Base-by-base conservation (phyloP, 2,888 invertebrate species). In the Drosophila buzzatii region DNA sequence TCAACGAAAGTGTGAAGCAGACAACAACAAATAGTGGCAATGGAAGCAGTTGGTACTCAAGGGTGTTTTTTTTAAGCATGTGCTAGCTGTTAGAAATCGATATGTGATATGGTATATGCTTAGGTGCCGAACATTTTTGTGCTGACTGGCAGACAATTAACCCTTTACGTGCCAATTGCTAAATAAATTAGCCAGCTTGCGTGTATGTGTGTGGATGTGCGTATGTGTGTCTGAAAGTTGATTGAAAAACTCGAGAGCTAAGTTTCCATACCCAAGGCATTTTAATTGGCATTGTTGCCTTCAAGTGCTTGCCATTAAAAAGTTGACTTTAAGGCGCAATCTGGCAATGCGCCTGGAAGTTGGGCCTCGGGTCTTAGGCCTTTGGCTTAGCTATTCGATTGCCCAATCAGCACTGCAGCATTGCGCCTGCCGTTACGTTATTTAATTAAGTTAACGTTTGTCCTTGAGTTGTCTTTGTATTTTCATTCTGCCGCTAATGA, bases 131-230 rank as follows among this genome's bases (percentile, higher is more conserved):
- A 59, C 44, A 31, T 35, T 44, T 67, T 81, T 79, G 49, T 85
- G 85, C 85, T 85, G 88, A 85, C 83, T 74, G 68, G 79, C 81
- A 61, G 33, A 74, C 76, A 82, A 86, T 85, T 89, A 87, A 89
- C 85, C 85, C 89, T 82, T 86, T 79, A 89, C 87, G 89, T 86
- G 84, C 75, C 84, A 86, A 89, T 82, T 81, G 79, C 74, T 72
- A 81, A 82, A 82, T 82, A 80, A 80, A 79, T 85, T 74, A 73
- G 52, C 57, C 55, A 39, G 44, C 68, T 39, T 41, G 35, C 55
- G 68, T n/a, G 37, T 44, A 39, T 59, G 63, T 20, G 56, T 51
- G 51, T 72, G 47, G 23, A 56, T 60, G 63, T 18, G 39, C 3
- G 37, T 37, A 4, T 37, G 6, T 5, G 37, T 37, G 37, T 16